Percentiles rank a stretch among this genome's conserved stretches.
These are phyloP conservation scores for Bellardia pandia DNA, from an alignment of 2,888 invertebrate genomes.

Conservation along the genomic window DNA sequence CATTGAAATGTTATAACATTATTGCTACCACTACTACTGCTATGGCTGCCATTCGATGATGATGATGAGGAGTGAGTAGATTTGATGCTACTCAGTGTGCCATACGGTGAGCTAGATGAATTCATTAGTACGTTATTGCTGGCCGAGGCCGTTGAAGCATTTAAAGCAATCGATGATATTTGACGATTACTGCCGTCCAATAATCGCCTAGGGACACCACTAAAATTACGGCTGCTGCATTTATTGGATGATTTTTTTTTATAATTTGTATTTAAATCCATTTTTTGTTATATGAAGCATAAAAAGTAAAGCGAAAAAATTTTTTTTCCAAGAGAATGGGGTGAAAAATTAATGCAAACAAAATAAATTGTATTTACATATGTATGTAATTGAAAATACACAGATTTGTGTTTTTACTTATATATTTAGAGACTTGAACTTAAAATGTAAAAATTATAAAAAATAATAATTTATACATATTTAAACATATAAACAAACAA, in stretches of 20 bases:
- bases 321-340: slow-evolving; percentile 34
- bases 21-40: slow-evolving; percentile 81
- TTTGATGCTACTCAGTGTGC: slow-evolving; percentile 82
- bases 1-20: slow-evolving; percentile 82
- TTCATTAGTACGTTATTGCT: slow-evolving; percentile 50
- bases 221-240: slow-evolving; percentile 80
- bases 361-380: not conserved
- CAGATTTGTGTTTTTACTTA: not conserved
- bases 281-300: slow-evolving; percentile 62
- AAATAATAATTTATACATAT: not conserved
- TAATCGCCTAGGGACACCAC: slow-evolving; percentile 84
- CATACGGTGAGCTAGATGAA: slow-evolving; percentile 78
- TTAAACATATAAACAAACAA: not conserved
- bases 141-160: slow-evolving; percentile 73
- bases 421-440: not conserved
- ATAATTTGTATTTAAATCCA: slow-evolving; percentile 44
- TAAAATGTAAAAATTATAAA: not conserved
- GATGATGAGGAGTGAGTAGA: slow-evolving; percentile 81
- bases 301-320: slow-evolving; percentile 70
- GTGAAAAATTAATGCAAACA: slow-evolving; percentile 55
- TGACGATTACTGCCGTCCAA: slow-evolving; percentile 83
- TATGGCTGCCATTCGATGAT: slow-evolving; percentile 81
- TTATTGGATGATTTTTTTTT: not conserved
- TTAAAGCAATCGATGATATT: slow-evolving; percentile 78
- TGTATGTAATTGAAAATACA: not conserved